Base-by-base conservation (phyloP, 1,140 invertebrate species). In the Drosophila ambigua region DNA sequence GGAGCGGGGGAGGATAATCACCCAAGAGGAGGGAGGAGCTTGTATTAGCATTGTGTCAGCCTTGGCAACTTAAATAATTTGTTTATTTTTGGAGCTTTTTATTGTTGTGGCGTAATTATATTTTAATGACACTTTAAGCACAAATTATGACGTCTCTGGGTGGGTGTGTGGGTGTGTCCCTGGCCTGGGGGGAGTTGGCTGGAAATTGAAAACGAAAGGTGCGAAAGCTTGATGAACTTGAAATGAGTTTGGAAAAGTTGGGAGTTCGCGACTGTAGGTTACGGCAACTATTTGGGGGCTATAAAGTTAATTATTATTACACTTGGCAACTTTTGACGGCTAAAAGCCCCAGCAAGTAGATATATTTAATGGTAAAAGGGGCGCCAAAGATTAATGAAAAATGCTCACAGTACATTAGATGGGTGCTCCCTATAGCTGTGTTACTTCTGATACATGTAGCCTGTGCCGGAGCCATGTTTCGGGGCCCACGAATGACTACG, bases 81-180 rank as follows among this genome's bases (percentile, higher is more conserved):
- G 62, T 67, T 63, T 72, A 72, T 77, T 80, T 76, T 75, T 15
- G 65, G 35, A 24, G 45, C 55, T 50, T 49, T 76, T 76, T 64
- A 80, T 80, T 79, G 72, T 57, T 71, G 67, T 72, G 72, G 52
- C 45, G 44, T 77, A 77, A 81, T 81, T 81, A 81, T 67, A 61
- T 81, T 81, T 75, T 79, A 75, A 79, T 59, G 58, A 60, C 77
- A 79, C 63, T 69, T 79, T 79, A 26, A 59, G 58, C 77, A 58
- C 54, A 44, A 79, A 63, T 69, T 74, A 52, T 79, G 63, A 69
- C 58, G 52, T 61, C 28, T 67, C 49, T 31, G 49, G 15, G 55
- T 20, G 41, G 15, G 20, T 51, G 52, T 46, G 44, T 24, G 48
- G 7, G 15, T 60, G 46, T 28, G 9, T 13, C 35, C 35, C 11